Percentiles rank a stretch among this genome's conserved stretches.
phyloP scores from a whole-genome alignment of 2,113 vertebrate species.

The Neogale vison region DNA sequence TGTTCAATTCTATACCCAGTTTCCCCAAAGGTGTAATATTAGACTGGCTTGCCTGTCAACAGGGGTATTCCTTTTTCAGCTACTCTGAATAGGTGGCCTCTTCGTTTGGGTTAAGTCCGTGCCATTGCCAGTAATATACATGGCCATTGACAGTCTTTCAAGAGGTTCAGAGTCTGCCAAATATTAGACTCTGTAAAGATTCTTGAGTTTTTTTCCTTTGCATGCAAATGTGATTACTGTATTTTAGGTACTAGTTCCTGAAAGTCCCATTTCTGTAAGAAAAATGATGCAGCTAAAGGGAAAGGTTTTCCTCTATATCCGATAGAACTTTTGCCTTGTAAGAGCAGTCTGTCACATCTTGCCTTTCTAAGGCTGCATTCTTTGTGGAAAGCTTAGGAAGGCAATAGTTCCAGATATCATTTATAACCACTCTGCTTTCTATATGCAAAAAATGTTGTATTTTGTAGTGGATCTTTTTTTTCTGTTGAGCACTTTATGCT shows the following conservation, averaged over 20 bases:
- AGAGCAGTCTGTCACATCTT: neutral
- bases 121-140: neutral
- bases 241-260: neutral
- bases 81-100: neutral
- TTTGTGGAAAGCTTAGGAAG: neutral
- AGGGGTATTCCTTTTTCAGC: neutral
- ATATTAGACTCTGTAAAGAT: neutral
- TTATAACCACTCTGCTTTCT: slow-evolving; percentile 29
- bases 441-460: neutral
- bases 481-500: slow-evolving; percentile 65
- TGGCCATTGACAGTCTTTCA: neutral
- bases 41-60: neutral
- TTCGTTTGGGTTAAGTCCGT: neutral
- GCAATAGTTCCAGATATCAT: neutral
- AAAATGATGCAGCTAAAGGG: neutral
- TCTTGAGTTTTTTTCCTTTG: neutral
- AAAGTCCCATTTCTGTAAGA: neutral
- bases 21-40: neutral
- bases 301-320: neutral
- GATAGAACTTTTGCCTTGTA: neutral
- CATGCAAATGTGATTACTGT: neutral
- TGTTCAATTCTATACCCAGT: neutral
- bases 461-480: neutral
- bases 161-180: neutral
- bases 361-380: neutral